Evolutionary conservation across 2,797 vertebrate species (phyloP), one percentile per base, ranked within the genome.

Genomic region (Psittacula echo): DNA sequence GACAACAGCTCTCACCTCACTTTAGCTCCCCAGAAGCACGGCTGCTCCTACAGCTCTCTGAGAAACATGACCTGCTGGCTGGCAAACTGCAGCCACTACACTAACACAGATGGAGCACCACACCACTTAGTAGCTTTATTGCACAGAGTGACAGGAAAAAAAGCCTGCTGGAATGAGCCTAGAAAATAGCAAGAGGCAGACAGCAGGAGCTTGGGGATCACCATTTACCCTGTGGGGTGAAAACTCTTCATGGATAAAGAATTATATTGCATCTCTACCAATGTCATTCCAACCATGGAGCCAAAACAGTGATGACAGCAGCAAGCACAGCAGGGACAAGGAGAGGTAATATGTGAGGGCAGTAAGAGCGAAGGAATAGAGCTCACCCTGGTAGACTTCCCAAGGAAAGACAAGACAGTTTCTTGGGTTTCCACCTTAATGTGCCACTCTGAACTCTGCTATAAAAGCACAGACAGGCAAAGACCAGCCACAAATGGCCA

Each of bases 101-200:
- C 30, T 54, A 13, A 41, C 45, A 9, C 1, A 1, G n/a, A 26
- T 5, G 0, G 0, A 90, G 39, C 47, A 34, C 24, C 56, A 41
- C 56, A n/a, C 45, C 58, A 13, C 50, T 79, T 21, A 34, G 54
- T 23, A 45, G 54, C 13, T 60, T 78, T 56, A 74, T 9, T 22
- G 26, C 39, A 29, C 15, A 65, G n/a, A 50, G 29, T 6, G 7
- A 47, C 22, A 32, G 29, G n/a, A 16, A n/a, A 42, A 39, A 48
- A 42, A 19, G 6, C 32, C 34, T 50, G 53, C 60, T 26, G 48
- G 19, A 61, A 48, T 73, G 39, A 58, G 13, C 23, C 26, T 15
- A 29, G 56, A 78, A 85, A 75, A 39, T 27, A 79, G 21, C 39
- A 82, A 48, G 19, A 78, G 29, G 26, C 39, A 71, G 68, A 50